A percentile compares a stretch with the other conserved stretches of the same genome.
Conservation (phyloP, 2,113 vertebrate genomes). For the Bos indicus region DNA sequence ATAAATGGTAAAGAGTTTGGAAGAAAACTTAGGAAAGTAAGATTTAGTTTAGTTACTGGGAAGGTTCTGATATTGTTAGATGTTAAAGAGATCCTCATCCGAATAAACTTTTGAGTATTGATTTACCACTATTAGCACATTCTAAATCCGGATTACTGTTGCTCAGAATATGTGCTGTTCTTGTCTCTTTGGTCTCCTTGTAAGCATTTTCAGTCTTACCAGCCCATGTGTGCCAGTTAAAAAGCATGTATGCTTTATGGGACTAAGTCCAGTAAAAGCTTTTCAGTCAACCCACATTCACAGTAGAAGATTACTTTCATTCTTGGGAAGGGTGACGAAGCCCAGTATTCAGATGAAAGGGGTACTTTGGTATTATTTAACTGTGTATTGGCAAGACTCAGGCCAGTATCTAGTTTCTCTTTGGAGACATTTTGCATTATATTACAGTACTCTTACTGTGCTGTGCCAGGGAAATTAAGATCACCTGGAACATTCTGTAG, state of each 20-base stretch:
- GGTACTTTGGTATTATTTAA: conserved; percentile 64
- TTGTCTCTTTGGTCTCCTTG: conserved; percentile 50
- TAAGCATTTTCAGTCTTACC: conserved; percentile 19
- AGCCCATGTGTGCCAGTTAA: not conserved
- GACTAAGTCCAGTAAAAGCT: conserved; percentile 16
- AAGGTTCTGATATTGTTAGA: not conserved
- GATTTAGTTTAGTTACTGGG: not conserved
- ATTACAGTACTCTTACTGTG: conserved; percentile 66
- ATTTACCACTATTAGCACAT: conserved; percentile 43
- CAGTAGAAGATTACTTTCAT: conserved; percentile 62
- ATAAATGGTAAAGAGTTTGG: not conserved
- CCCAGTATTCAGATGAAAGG: conserved; percentile 56
- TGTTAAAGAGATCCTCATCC: not conserved
- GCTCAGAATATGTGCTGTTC: conserved; percentile 36
- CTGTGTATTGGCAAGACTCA: conserved; percentile 56
- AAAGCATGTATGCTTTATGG: conserved; percentile 8
- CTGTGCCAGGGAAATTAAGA: conserved; percentile 65
- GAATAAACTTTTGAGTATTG: conserved; percentile 36
- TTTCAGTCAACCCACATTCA: conserved; percentile 42
- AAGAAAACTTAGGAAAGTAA: not conserved
- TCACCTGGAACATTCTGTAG: conserved; percentile 65
- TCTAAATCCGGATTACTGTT: conserved; percentile 56
- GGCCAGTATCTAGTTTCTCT: conserved; percentile 66
- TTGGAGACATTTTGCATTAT: conserved; percentile 68
- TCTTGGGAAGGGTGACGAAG: conserved; percentile 53